These are phyloP conservation scores for Plagiodera versicolora DNA, from an alignment of 2,888 invertebrate genomes.

Conservation along the genomic window DNA sequence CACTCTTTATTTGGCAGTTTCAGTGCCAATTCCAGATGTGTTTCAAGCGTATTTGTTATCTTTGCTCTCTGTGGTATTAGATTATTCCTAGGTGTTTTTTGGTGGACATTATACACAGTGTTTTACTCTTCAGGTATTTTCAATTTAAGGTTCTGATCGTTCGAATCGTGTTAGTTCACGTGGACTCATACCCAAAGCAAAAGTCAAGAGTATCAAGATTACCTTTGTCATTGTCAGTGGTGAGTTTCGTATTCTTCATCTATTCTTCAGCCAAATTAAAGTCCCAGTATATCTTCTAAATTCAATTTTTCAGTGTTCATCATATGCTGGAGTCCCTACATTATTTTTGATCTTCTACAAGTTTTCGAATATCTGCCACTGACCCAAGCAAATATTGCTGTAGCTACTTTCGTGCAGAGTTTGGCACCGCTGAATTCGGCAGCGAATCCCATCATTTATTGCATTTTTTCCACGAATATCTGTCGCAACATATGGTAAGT, in stretches of 20 bases:
- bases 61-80: neutral
- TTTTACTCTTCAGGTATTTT: constrained; percentile 32
- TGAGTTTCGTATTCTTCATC: constrained; percentile 58
- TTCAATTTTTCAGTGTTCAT: constrained; percentile 74
- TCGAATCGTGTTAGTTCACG: constrained; percentile 83
- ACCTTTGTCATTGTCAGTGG: constrained; percentile 83
- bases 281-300: neutral
- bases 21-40: no score
- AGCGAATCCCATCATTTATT: constrained; percentile 93
- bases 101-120: constrained; percentile 16
- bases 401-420: constrained; percentile 89
- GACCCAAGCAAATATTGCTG: constrained; percentile 78
- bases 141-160: constrained; percentile 48
- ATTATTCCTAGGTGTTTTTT: constrained; percentile 19
- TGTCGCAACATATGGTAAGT: constrained; percentile 80
- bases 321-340: constrained; percentile 94
- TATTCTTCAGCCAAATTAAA: neutral
- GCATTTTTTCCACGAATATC: constrained; percentile 87
- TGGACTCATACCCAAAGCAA: constrained; percentile 89
- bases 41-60: no score
- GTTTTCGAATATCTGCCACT: constrained; percentile 81
- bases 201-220: constrained; percentile 95
- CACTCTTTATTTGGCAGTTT: no score
- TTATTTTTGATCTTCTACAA: constrained; percentile 88
- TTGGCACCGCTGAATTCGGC: constrained; percentile 90